These are phyloP conservation scores for Gymnoscopelus braueri DNA, from an alignment of 2,797 vertebrate genomes.

Conservation along the genomic window DNA sequence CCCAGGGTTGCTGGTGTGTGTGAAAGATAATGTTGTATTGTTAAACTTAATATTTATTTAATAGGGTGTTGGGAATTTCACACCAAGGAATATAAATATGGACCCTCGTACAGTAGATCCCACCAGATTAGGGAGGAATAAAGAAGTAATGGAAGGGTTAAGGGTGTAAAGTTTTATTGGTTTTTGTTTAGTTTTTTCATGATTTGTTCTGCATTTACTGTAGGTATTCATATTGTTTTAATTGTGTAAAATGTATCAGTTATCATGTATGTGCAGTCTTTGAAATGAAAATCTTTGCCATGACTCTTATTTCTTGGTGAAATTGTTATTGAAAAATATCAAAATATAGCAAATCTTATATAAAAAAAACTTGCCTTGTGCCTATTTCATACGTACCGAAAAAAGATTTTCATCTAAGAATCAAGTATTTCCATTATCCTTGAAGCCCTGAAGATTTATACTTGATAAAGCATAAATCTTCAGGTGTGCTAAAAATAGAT, in stretches of 20 bases:
- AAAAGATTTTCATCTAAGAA: no score
- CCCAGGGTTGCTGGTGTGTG: conserved; percentile 24
- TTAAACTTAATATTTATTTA: conserved; percentile 72
- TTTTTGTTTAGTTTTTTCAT: conserved; percentile 15
- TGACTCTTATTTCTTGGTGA: no score
- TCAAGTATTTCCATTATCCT: no score
- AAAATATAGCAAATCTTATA: no score
- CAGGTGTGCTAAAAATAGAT: no score
- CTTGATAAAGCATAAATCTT: no score
- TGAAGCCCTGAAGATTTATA: no score
- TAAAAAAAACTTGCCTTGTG: no score
- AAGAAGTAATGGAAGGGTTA: conserved; percentile 13
- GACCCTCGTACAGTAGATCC: conserved; percentile 12
- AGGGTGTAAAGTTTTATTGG: conserved; percentile 9
- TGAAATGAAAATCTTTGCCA: conserved; percentile 15
- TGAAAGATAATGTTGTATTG: conserved; percentile 17
- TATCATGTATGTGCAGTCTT: conserved; percentile 36
- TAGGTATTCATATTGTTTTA: neutral
- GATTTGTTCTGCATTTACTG: conserved; percentile 4
- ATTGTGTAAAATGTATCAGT: neutral
- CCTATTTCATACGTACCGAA: no score
- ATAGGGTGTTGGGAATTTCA: conserved; percentile 19
- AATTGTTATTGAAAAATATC: no score
- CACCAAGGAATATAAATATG: neutral
- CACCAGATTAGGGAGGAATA: conserved; percentile 8